Conservation (phyloP, 2,888 invertebrate species). For the Carpatolechia fugitivella region DNA sequence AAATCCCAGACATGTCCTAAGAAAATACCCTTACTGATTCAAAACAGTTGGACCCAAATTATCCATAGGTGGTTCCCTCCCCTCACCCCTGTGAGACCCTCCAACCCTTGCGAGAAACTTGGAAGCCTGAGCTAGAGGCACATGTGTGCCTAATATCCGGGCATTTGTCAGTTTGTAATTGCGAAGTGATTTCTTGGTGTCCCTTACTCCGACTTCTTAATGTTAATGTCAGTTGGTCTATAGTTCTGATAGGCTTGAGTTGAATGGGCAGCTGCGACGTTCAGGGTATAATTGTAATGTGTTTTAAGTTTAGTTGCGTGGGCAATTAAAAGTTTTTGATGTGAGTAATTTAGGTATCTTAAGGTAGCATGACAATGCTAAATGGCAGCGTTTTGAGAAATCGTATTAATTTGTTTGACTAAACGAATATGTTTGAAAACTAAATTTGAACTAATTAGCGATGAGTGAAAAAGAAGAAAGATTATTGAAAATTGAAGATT, state of each 20-base stretch:
- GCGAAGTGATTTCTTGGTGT: constrained; percentile 70
- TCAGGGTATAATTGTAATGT: not conserved
- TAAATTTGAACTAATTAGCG: too few relatives aligned
- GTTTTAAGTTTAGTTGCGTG: not conserved
- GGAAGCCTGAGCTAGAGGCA: constrained; percentile 42
- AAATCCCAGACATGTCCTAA: constrained; percentile 13
- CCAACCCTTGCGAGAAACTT: constrained; percentile 34
- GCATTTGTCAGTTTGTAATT: constrained; percentile 78
- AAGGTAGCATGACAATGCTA: too few relatives aligned
- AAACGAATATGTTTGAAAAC: too few relatives aligned
- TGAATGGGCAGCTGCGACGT: not conserved
- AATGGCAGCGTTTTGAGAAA: too few relatives aligned
- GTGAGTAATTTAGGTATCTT: too few relatives aligned
- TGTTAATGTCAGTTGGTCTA: constrained; percentile 69
- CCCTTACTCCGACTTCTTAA: constrained; percentile 59
- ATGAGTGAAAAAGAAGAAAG: too few relatives aligned
- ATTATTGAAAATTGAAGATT: too few relatives aligned
- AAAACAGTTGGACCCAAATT: constrained; percentile 13
- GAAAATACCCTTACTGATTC: constrained; percentile 15
- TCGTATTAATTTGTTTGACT: too few relatives aligned
- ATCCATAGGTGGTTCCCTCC: constrained; percentile 14
- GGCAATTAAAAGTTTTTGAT: too few relatives aligned
- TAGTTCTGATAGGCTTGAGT: constrained; percentile 25
- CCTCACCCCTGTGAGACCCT: constrained; percentile 18
- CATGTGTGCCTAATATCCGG: constrained; percentile 75